Evolutionary conservation across 2,113 vertebrate genomes (phyloP), one percentile per base, ranked within the genome.

Genomic region (Penelope pileata): DNA sequence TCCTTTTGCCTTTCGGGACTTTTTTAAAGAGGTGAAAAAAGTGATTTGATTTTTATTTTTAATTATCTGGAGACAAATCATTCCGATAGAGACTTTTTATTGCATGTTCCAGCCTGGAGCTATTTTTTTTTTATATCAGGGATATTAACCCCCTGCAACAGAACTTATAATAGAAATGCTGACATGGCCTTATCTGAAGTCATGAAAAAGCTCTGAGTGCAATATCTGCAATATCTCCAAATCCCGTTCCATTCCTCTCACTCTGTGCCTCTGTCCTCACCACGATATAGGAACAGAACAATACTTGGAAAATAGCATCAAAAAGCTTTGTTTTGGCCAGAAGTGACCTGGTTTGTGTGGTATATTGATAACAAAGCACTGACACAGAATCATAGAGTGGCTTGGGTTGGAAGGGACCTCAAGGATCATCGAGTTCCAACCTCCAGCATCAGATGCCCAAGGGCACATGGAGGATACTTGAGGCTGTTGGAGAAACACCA

Each of bases 21-120:
- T 92, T 74, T 91, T 84, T 83, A 50, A 88, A 95, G 47, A 94
- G 54, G 34, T 60, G 50, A 73, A 79, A 58, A 30, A 83, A 93
- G 77, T 82, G 76, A 94, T 96, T 86, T 95, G 94, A 86, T 76
- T 93, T 97, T 94, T 86, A 93, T 95, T 96, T 97, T 96, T 96
- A 94, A 96, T 97, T 96, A 91, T 96, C 96, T 95, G 43, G 91
- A 96, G 93, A 94, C 47, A 84, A 95, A 94, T 94, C 93, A 93
- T 91, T 80, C 54, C 17, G 10, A 83, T 80, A 91, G 94, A 68
- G 79, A 88, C 67, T 21, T 94, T 64, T 91, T 92, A 74, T 70
- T 91, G 73, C 79, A 66, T 88, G 81, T 91, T 94, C 36, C 59
- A 92, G 88, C 94, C 92, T 92, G 53, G 48, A 93, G 91, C 85